Evolutionary conservation across 2,797 vertebrate species (phyloP).

Genomic region (Tenualosa thibaudeaui): DNA sequence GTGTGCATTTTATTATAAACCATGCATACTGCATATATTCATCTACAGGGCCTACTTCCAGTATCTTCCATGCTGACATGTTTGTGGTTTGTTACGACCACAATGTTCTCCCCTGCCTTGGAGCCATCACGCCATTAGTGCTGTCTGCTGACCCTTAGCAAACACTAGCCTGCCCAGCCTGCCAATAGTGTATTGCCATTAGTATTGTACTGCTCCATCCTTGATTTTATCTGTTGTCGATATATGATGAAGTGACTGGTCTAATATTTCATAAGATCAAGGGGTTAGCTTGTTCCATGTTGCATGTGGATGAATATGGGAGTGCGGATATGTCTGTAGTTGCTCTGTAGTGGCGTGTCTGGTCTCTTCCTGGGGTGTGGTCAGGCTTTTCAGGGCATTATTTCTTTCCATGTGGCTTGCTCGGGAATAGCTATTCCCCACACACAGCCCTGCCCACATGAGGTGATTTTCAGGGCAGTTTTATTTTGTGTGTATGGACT

Average conservation of each 20-base stretch:
- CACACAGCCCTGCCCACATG: not conserved
- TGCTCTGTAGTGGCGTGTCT: not conserved
- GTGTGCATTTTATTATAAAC: not conserved
- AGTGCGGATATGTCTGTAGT: not conserved
- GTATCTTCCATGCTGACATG: not conserved
- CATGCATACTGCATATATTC: not conserved
- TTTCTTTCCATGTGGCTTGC: not conserved
- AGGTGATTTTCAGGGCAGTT: not conserved
- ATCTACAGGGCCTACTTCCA: not conserved
- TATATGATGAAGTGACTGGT: not conserved
- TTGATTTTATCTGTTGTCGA: not conserved
- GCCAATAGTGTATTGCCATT: slow-evolving; percentile 5
- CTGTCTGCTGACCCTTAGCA: not conserved
- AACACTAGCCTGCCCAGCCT: not conserved
- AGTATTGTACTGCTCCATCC: not conserved
- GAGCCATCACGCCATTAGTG: not conserved
- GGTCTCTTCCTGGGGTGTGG: slow-evolving; percentile 10
- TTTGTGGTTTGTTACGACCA: not conserved
- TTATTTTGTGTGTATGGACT: not conserved
- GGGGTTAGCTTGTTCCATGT: not conserved
- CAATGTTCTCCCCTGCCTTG: not conserved
- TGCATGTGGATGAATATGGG: slow-evolving; percentile 54
- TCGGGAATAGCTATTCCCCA: not conserved
- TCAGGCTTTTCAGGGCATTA: not conserved
- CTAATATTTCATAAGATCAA: not conserved